These are phyloP conservation scores for Umimayanthus chanpuru DNA, from an alignment of 92 coral and sea anemone species.

Conservation along the genomic window DNA sequence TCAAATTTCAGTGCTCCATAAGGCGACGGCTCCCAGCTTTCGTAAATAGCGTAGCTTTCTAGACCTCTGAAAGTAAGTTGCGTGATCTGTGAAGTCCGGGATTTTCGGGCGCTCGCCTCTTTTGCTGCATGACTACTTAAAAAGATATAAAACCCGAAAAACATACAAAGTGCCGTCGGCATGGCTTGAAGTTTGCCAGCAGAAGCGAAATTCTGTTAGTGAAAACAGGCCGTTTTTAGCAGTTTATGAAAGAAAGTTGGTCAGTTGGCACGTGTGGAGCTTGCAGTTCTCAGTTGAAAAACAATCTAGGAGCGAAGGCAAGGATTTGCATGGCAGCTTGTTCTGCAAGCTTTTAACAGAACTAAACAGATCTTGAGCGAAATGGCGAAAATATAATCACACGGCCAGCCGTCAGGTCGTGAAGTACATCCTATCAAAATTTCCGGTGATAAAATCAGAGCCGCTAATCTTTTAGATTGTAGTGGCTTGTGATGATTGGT, in stretches of 20 bases:
- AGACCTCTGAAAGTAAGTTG: constrained; percentile 6
- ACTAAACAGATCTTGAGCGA: constrained; percentile 22
- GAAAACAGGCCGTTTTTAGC: background rate
- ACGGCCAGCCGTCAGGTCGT: constrained; percentile 15
- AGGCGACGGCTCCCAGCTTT: constrained; percentile 13
- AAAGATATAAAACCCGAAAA: background rate
- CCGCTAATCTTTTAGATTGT: constrained; percentile 37
- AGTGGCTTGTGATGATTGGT: constrained; percentile 19
- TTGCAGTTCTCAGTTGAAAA: background rate
- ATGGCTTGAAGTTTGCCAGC: background rate
- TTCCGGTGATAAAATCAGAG: constrained; percentile 10
- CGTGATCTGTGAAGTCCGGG: background rate
- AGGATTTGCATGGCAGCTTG: background rate
- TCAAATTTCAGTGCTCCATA: constrained; percentile 9
- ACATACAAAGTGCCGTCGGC: constrained; percentile 1
- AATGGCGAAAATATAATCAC: background rate
- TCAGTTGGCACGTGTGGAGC: background rate
- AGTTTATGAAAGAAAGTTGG: background rate
- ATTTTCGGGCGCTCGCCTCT: constrained; percentile 15
- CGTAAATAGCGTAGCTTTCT: constrained; percentile 24
- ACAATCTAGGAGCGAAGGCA: background rate
- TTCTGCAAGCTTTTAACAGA: constrained; percentile 19
- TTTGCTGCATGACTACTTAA: background rate
- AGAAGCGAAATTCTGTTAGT: background rate
- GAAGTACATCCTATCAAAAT: constrained; percentile 32